Base-by-base conservation (phyloP, 1,140 invertebrate genomes). In the Tyrophagus putrescentiae region DNA sequence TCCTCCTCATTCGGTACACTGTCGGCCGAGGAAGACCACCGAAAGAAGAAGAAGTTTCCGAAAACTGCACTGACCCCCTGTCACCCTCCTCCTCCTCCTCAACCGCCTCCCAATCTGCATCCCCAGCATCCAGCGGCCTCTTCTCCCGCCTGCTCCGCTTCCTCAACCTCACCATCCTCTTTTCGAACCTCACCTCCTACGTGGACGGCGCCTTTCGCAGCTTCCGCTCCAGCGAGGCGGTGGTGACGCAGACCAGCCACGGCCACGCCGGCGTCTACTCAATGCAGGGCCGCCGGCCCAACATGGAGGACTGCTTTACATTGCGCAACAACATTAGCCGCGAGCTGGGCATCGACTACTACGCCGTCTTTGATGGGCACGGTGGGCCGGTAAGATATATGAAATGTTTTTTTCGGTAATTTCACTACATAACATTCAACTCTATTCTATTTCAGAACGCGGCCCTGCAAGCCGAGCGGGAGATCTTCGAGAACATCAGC, bases 291-390 rank as follows among this genome's bases (percentile, higher is more conserved):
- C 77, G 87, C 45, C 76, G 91, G 69, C 79, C 82, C 53, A 82
- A 84, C 56, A 95, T 95, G 91, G 91, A 94, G 78, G 90, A 95
- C 72, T 78, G 88, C 65, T 89, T 87, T 71, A 23, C 54, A 1
- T 50, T 42, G 13, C n/a, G 34, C 67, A 80, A 84, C 31, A 80
- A 82, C 66, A 67, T 72, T 44, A 73, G 71, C 58, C 80, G 60
- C 82, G 34, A 32, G 6, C 25, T 80, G 23, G 82, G 80, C 27
- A 81, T 91, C 53, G 83, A 85, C 1, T 75, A 94, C 45, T 93
- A 87, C 76, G 89, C 87, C 36, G 81, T 94, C 57, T 94, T 93
- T 72, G 90, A 95, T 77, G 91, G 90, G 0, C 91, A 95, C 73
- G 91, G 90, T 57, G 91, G 90, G 52, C 85, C 92, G 73, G 82